phyloP scores from a whole-genome alignment of 2,797 vertebrate genomes.

The Cryptoblepharus egeriae region DNA sequence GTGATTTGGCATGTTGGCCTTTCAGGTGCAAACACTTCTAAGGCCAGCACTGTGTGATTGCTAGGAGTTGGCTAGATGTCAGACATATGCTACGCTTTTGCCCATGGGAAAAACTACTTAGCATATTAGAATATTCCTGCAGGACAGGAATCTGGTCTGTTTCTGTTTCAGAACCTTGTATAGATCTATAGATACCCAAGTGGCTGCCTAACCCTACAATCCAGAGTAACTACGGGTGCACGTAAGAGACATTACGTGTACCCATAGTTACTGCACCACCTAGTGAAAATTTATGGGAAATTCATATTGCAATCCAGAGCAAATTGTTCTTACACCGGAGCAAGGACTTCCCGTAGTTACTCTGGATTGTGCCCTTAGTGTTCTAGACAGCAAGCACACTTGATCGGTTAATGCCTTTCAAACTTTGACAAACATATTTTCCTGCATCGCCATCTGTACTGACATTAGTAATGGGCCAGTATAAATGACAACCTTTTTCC shows the following conservation, averaged over 20 bases:
- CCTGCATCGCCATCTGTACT: not conserved
- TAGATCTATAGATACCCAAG: not conserved
- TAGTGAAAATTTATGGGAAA: too few relatives aligned
- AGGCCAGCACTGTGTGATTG: not conserved
- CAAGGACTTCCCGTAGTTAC: too few relatives aligned
- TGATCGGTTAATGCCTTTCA: not conserved
- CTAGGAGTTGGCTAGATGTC: not conserved
- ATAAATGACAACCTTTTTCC: not conserved
- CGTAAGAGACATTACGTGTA: too few relatives aligned
- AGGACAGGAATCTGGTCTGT: not conserved
- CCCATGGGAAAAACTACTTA: not conserved
- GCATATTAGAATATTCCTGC: not conserved
- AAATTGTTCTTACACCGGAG: too few relatives aligned
- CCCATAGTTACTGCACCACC: too few relatives aligned
- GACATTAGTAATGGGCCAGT: not conserved
- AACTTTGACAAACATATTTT: not conserved
- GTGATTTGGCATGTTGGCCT: not conserved
- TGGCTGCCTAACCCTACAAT: too few relatives aligned
- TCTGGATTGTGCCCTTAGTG: too few relatives aligned
- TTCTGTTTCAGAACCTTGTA: slow-evolving; percentile 24
- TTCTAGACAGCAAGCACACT: not conserved
- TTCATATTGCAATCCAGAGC: too few relatives aligned
- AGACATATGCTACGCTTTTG: not conserved
- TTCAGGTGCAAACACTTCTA: not conserved
- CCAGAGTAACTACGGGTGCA: too few relatives aligned